Evolutionary conservation across 92 coral and sea anemone genomes (phyloP).

Genomic region (Heteractis magnifica): DNA sequence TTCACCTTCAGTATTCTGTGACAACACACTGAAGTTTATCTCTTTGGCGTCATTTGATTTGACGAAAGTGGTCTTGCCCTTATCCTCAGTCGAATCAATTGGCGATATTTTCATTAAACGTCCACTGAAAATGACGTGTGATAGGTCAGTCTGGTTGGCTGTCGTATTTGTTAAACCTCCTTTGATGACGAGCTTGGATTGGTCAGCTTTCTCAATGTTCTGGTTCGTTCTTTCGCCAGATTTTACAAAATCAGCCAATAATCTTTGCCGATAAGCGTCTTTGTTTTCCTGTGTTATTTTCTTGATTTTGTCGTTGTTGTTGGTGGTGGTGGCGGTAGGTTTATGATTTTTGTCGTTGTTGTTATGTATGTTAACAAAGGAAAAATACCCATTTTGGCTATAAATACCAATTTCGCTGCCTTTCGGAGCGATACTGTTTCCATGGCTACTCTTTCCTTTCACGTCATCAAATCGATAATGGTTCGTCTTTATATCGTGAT

Average conservation of each 20-base stretch:
- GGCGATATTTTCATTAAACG: slow-evolving; percentile 1
- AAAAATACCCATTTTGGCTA: background rate
- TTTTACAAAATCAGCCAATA: background rate
- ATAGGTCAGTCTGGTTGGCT: slow-evolving; percentile 6
- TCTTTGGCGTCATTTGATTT: slow-evolving; percentile 5
- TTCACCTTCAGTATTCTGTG: background rate
- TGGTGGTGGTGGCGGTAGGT: background rate
- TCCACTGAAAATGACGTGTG: slow-evolving; percentile 11
- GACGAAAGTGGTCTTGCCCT: slow-evolving; percentile 11
- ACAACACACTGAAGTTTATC: slow-evolving; percentile 10
- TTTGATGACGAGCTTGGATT: background rate
- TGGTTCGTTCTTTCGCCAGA: background rate
- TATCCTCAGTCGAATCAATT: background rate
- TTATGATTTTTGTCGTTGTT: background rate
- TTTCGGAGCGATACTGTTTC: background rate
- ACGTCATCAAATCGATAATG: background rate
- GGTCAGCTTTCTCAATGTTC: background rate
- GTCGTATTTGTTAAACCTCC: background rate
- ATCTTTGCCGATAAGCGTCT: background rate
- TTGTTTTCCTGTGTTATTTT: background rate
- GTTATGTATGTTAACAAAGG: background rate
- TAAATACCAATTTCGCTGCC: background rate
- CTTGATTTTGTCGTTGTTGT: background rate
- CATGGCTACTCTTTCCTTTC: background rate
- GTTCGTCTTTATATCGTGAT: background rate